Base-by-base conservation (phyloP, 2,888 invertebrate species). In the Parascotia fuliginaria region DNA sequence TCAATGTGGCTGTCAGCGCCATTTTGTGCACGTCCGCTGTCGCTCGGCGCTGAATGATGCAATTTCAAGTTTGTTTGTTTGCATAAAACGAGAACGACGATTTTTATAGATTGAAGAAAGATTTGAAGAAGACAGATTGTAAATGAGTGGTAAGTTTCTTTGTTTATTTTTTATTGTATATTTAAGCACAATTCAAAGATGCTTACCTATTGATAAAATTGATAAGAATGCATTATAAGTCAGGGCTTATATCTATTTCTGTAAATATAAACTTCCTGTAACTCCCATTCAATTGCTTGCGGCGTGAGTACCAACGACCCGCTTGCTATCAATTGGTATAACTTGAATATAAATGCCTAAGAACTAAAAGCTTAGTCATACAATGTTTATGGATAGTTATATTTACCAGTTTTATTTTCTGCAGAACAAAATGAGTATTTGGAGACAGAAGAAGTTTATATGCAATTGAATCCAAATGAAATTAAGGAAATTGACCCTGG, bases 11-110 rank as follows among this genome's bases (percentile, higher is more conserved):
- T 74, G 70, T 74, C 82, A 90, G 85, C 92, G 92, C 92, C 92
- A 92, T 92, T 90, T 92, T 92, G 91, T 89, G 70, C 60, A 70
- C 62, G 75, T 70, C 69, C 77, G 89, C 44, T 50, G 14, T 34
- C 39, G 36, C n/a, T 36, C 36, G 43, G 12, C 50, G 50, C 89
- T 88, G 85, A 83, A 79, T 89, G 89, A 89, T 85, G 87, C 85
- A 89, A 70, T 59, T 60, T 57, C 28, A 46, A n/a, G n/a, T n/a
- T n/a, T n/a, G 51, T 65, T 67, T 70, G 67, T 78, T 85, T 84
- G 70, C 77, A 55, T 53, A 0, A 33, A 33, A 9, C 36, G 28
- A 50, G 44, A 39, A 36, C 43, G 46, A 28, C 19, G 34, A 50
- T 46, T 37, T 6, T 12, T 19, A 22, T 2, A 22, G 24, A 57